These are phyloP conservation scores for Heliconius hewitsoni DNA, from an alignment of 1,140 invertebrate species.

Conservation along the genomic window DNA sequence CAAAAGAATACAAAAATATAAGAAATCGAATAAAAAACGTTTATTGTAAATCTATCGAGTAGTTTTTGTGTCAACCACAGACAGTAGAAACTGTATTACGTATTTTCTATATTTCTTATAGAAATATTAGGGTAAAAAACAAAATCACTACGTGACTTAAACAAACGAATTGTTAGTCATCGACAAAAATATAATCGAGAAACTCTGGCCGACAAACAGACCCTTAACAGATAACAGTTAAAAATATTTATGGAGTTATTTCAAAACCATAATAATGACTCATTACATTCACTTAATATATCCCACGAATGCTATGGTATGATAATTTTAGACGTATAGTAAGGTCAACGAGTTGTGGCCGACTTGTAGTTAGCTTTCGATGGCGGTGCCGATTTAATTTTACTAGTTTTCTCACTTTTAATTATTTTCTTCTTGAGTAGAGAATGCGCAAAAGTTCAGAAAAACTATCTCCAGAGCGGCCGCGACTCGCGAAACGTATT, in stretches of 20 bases:
- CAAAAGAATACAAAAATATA: background rate
- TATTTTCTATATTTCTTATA: background rate
- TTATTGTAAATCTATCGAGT: background rate
- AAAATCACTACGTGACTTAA: background rate
- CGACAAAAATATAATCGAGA: background rate
- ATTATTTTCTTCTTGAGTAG: too few species aligned
- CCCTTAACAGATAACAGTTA: background rate
- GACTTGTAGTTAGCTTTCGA: too few species aligned
- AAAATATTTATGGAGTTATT: background rate
- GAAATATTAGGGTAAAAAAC: background rate
- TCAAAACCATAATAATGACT: slow-evolving; percentile 5
- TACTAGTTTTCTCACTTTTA: too few species aligned
- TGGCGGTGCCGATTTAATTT: too few species aligned
- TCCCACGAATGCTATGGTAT: background rate
- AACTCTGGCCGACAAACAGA: slow-evolving; percentile 6
- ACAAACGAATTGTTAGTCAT: background rate
- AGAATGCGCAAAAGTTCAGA: too few species aligned
- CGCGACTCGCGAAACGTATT: too few species aligned
- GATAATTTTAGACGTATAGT: background rate
- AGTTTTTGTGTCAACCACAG: background rate
- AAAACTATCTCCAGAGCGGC: too few species aligned
- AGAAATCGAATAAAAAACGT: background rate
- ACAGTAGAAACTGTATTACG: background rate
- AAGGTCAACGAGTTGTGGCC: too few species aligned
- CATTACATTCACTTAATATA: background rate